Base-by-base conservation (phyloP, 2,113 vertebrate genomes). In the Hippocampus comes region DNA sequence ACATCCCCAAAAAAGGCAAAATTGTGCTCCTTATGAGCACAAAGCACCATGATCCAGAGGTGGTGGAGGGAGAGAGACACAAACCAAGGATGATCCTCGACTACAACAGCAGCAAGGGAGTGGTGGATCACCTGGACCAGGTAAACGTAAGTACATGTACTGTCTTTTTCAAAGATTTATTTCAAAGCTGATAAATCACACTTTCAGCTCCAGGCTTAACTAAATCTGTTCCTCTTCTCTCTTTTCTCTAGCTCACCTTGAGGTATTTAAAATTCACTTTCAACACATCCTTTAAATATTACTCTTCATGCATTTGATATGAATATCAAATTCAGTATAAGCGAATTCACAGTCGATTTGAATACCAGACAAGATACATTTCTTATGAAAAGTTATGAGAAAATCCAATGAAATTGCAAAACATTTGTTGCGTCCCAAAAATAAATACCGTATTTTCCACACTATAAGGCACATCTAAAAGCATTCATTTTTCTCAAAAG, bases 201-300 rank as follows among this genome's bases (percentile, higher is more conserved):
- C 81, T 77, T 77, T 46, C 56, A 57, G 78, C 79, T 75, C 76
- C 43, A 23, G 80, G 81, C 69, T 67, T 80, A 76, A 60, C 79
- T 72, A 72, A 63, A 76, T 69, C 73, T 61, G 55, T 73, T 70
- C 71, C 71, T 71, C 75, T 72, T 80, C 60, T 78, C 41, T 25
- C 20, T 10, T 67, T 70, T 85, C 74, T 74, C 48, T 0, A 21
- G 81, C 74, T 83, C 79, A 86, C 81, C 82, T 86, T 83, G 77
- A 90, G 85, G 71, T 89, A 81, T 89, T 86, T 85, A 81, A 77
- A 79, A 84, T 84, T 84, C 80, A 86, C 84, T 82, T 86, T 83
- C 63, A 60, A 74, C 46, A 74, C 81, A 61, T 67, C 59, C 67
- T 75, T 63, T 64, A 81, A 72, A 77, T 81, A 72, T 83, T 64